These are phyloP conservation scores for Perccottus glenii DNA, from an alignment of 2,113 vertebrate species.

Conservation along the genomic window DNA sequence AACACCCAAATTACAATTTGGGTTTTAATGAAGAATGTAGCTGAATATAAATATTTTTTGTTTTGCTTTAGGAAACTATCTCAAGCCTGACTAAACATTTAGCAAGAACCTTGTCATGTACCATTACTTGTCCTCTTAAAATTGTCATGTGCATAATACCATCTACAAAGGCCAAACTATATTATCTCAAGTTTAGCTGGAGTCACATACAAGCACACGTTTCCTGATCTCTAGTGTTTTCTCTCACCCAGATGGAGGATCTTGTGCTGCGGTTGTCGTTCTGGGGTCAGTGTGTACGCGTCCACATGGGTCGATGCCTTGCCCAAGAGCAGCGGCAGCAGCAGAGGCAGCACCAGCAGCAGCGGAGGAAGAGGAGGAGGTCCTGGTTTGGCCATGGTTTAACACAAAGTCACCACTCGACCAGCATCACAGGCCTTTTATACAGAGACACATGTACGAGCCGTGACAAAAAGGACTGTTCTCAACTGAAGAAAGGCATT, in stretches of 20 bases:
- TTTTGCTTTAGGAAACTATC: too few relatives aligned
- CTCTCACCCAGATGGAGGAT: constrained; percentile 73
- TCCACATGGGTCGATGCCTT: constrained; percentile 59
- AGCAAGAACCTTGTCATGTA: too few relatives aligned
- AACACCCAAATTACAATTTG: too few relatives aligned
- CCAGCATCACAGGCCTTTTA: constrained; percentile 23
- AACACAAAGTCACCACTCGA: constrained; percentile 58
- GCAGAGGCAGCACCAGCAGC: constrained; percentile 32
- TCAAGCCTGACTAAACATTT: too few relatives aligned
- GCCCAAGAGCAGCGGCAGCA: constrained; percentile 63
- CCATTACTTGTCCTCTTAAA: too few relatives aligned
- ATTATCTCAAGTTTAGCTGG: too few relatives aligned
- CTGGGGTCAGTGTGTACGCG: constrained; percentile 59
- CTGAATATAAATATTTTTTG: too few relatives aligned
- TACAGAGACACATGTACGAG: constrained; percentile 67
- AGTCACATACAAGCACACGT: too few relatives aligned
- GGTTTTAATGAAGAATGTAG: too few relatives aligned
- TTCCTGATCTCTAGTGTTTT: not conserved
- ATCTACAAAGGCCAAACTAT: too few relatives aligned
- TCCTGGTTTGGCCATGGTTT: constrained; percentile 59
- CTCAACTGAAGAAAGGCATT: constrained; percentile 60
- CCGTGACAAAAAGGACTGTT: constrained; percentile 71
- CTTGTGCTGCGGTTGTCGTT: constrained; percentile 67
- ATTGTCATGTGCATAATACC: too few relatives aligned
- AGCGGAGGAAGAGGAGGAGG: constrained; percentile 38